phyloP scores from a whole-genome alignment of 1,140 invertebrate genomes.

The Anoplophora glabripennis region DNA sequence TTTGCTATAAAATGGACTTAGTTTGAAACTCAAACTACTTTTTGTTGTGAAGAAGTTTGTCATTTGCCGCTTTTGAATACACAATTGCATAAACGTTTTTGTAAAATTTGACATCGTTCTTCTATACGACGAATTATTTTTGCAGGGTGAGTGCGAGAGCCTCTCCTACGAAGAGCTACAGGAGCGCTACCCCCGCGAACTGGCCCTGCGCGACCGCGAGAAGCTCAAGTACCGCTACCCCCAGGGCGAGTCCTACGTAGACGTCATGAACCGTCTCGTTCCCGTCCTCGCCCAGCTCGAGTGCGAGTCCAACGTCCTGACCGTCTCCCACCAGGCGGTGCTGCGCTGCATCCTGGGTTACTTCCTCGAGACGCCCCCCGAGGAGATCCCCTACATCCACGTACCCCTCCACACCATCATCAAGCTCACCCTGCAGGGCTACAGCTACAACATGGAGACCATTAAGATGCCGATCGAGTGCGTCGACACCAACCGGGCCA shows the following conservation, averaged over 20 bases:
- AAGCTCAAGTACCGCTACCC: constrained; percentile 92
- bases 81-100: too few relatives aligned
- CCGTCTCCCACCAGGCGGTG: constrained; percentile 89
- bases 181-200: constrained; percentile 83
- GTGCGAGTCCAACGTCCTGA: constrained; percentile 79
- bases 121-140: constrained; percentile 25
- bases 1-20: too few relatives aligned
- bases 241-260: constrained; percentile 86
- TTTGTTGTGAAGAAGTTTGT: too few relatives aligned
- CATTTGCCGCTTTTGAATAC: too few relatives aligned
- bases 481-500: constrained; percentile 76
- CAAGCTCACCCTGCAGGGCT: constrained; percentile 60
- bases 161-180: constrained; percentile 93
- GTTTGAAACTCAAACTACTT: too few relatives aligned
- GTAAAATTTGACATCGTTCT: too few relatives aligned
- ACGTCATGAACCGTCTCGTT: constrained; percentile 80
- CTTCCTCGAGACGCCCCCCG: constrained; percentile 74
- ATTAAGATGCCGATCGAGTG: constrained; percentile 79
- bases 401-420: constrained; percentile 91
- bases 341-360: constrained; percentile 88
- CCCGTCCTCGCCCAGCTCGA: constrained; percentile 80
- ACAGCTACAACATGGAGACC: constrained; percentile 79
- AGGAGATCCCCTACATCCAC: constrained; percentile 86
- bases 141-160: constrained; percentile 87
- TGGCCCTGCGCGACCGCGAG: constrained; percentile 86